These are phyloP conservation scores for Chaetura pelagica DNA, from an alignment of 2,113 vertebrate species.

Conservation along the genomic window DNA sequence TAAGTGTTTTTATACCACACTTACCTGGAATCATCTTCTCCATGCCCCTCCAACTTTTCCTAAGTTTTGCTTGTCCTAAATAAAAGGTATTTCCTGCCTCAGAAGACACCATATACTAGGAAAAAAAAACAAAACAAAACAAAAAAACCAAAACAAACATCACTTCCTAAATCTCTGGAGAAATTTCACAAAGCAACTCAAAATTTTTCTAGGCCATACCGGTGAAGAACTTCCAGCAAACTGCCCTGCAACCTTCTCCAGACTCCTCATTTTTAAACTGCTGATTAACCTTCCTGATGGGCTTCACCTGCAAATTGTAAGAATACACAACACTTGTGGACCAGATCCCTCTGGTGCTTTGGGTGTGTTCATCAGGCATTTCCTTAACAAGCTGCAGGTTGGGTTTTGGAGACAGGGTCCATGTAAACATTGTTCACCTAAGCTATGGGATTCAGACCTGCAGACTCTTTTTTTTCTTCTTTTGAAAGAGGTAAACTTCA, in stretches of 20 bases:
- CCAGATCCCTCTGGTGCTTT: neutral
- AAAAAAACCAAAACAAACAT: neutral
- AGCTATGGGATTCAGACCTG: neutral
- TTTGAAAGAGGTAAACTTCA: neutral
- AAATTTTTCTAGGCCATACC: accelerated
- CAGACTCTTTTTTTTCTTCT: accelerated
- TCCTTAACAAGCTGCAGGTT: neutral
- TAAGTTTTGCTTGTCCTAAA: neutral
- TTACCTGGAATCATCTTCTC: neutral
- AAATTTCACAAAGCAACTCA: neutral
- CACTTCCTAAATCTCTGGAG: neutral
- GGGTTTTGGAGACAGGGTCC: neutral
- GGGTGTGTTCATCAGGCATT: neutral
- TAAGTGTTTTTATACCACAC: neutral
- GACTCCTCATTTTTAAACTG: neutral
- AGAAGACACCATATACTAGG: neutral
- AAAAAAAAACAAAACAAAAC: neutral
- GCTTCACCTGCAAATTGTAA: neutral
- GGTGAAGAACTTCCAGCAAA: accelerated
- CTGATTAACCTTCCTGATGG: neutral
- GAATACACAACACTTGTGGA: neutral
- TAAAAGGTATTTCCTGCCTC: neutral
- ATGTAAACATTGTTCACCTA: accelerated
- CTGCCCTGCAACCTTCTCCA: neutral
- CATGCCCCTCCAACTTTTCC: neutral